A percentile compares a stretch with the other conserved stretches of the same genome.
These are phyloP conservation scores for Brachionichthys hirsutus DNA, from an alignment of 2,113 vertebrate genomes.

Conservation along the genomic window DNA sequence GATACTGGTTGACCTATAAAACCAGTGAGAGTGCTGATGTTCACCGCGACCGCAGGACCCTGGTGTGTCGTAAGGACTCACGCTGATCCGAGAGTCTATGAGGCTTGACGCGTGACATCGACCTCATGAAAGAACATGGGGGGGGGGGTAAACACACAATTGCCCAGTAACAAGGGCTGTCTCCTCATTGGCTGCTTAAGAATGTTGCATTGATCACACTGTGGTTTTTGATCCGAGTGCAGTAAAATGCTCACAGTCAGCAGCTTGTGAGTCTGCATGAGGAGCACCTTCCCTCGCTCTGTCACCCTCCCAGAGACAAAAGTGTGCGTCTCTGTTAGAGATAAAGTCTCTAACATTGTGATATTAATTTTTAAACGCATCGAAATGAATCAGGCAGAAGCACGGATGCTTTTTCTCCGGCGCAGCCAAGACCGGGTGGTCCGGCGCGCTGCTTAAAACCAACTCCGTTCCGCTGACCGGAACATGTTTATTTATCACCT, in stretches of 20 bases:
- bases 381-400: no score
- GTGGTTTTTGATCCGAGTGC: conserved; percentile 58
- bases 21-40: conserved; percentile 68
- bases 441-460: no score
- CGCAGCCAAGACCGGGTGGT: no score
- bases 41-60: conserved; percentile 56
- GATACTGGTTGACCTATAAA: conserved; percentile 74
- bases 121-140: conserved; percentile 67
- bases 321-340: no score
- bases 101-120: conserved; percentile 73
- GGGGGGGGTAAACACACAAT: conserved; percentile 64
- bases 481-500: no score
- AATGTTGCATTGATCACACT: conserved; percentile 70
- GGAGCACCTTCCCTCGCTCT: conserved; percentile 11
- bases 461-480: no score
- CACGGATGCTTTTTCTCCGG: no score
- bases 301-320: conserved; percentile 2
- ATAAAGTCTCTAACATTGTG: no score
- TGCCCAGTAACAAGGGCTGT: conserved; percentile 76
- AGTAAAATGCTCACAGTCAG: conserved; percentile 34
- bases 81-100: conserved; percentile 68
- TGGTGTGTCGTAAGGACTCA: conserved; percentile 67
- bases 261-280: conserved; percentile 10
- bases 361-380: no score
- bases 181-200: conserved; percentile 73